Conservation (phyloP, 2,888 invertebrate species). For the Notocelia uddmanniana region DNA sequence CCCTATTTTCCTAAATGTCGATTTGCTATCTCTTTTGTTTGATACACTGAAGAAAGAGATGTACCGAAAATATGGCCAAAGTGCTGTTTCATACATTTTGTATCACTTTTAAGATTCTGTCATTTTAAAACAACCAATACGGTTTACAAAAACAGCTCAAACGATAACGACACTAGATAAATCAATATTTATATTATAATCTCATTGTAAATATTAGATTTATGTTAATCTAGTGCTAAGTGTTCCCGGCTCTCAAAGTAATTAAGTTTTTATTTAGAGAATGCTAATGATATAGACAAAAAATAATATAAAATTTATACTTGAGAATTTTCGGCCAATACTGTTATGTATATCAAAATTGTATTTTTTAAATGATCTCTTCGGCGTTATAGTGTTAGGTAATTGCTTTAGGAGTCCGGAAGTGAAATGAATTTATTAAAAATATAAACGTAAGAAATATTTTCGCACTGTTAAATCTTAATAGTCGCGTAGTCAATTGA, state of each 20-base stretch:
- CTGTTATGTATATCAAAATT: conserved; percentile 83
- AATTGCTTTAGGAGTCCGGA: conserved; percentile 85
- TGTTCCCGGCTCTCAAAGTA: conserved; percentile 86
- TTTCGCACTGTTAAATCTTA: conserved; percentile 83
- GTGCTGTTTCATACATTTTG: conserved; percentile 51
- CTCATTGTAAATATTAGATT: conserved; percentile 83
- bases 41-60: neutral
- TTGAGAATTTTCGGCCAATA: conserved; percentile 81
- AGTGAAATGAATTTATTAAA: conserved; percentile 84
- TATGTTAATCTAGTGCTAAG: conserved; percentile 75
- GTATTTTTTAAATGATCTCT: conserved; percentile 85
- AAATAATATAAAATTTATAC: conserved; percentile 74
- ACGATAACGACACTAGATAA: conserved; percentile 82
- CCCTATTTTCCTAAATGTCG: conserved; percentile 2
- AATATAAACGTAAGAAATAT: conserved; percentile 81
- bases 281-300: conserved; percentile 67
- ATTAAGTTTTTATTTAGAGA: conserved; percentile 80
- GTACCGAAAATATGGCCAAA: conserved; percentile 51
- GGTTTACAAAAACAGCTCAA: conserved; percentile 79
- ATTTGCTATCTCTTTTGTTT: neutral
- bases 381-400: conserved; percentile 78
- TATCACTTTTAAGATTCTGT: conserved; percentile 55
- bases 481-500: conserved; percentile 74
- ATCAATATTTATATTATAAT: conserved; percentile 79
- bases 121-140: conserved; percentile 57